These are phyloP conservation scores for Ceratotherium simum DNA, from an alignment of 2,113 vertebrate species.

Conservation along the genomic window DNA sequence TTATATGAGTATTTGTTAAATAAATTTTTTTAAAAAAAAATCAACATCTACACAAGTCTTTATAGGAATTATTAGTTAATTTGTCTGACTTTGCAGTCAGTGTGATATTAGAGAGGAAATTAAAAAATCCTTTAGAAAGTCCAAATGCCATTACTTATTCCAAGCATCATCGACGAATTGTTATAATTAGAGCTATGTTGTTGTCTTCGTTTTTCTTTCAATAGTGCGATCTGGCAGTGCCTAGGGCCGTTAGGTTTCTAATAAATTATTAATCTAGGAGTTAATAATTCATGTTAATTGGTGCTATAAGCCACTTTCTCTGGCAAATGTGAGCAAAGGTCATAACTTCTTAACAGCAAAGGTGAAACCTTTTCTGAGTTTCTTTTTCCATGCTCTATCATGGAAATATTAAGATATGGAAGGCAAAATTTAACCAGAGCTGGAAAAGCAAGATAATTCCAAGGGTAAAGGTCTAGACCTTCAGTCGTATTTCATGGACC, in stretches of 20 bases:
- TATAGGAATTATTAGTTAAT: neutral
- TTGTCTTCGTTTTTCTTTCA: slow-evolving; percentile 86
- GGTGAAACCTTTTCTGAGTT: slow-evolving; percentile 86
- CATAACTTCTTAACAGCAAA: slow-evolving; percentile 89
- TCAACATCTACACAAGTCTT: neutral
- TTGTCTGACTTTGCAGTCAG: slow-evolving; percentile 70
- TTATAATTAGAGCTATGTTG: slow-evolving; percentile 83
- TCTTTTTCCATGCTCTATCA: slow-evolving; percentile 74
- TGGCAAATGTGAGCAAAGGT: slow-evolving; percentile 91
- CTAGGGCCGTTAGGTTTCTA: slow-evolving; percentile 91
- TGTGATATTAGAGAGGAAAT: slow-evolving; percentile 83
- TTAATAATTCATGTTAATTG: slow-evolving; percentile 99
- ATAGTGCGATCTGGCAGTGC: slow-evolving; percentile 87
- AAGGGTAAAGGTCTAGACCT: slow-evolving; percentile 51
- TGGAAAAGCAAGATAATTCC: slow-evolving; percentile 27
- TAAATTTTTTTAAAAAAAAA: neutral
- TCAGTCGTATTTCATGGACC: neutral
- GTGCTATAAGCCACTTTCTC: slow-evolving; percentile 94
- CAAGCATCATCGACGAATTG: slow-evolving; percentile 78
- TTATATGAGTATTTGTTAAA: neutral
- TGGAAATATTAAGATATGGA: slow-evolving; percentile 74
- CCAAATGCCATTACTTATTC: slow-evolving; percentile 81
- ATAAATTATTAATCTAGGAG: slow-evolving; percentile 95
- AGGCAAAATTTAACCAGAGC: slow-evolving; percentile 74
- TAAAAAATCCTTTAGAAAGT: slow-evolving; percentile 82